Evolutionary conservation across 1,140 invertebrate species (phyloP).

Genomic region (Panulirus ornatus): DNA sequence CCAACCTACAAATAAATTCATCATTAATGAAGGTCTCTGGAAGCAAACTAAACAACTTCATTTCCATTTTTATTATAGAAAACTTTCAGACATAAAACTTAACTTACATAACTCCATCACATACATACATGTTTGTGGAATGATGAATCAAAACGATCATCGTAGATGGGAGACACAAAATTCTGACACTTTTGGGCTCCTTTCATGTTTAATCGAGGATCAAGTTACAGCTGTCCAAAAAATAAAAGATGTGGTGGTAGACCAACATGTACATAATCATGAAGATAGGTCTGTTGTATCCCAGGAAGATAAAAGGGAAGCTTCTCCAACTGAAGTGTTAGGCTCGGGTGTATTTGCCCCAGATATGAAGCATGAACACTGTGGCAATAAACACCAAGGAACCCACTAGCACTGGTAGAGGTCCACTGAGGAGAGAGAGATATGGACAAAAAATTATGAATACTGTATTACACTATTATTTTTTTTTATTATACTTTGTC

Average conservation of each 20-base stretch:
- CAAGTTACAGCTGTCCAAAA: too few relatives aligned
- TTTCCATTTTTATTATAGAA: conserved; percentile 26
- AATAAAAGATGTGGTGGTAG: too few relatives aligned
- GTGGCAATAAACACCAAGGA: conserved; percentile 99
- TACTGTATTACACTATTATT: too few relatives aligned
- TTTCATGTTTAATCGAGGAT: too few relatives aligned
- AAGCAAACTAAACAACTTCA: too few relatives aligned
- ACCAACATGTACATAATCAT: too few relatives aligned
- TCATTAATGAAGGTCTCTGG: too few relatives aligned
- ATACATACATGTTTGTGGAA: not conserved
- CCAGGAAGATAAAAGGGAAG: too few relatives aligned
- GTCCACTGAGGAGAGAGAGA: conserved; percentile 82
- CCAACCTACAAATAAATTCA: too few relatives aligned
- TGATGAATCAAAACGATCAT: not conserved
- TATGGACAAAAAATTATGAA: not conserved
- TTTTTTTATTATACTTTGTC: too few relatives aligned
- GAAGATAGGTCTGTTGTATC: too few relatives aligned
- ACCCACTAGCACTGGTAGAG: conserved; percentile 99
- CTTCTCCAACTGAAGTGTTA: conserved; percentile 83
- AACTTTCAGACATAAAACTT: not conserved
- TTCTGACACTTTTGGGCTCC: too few relatives aligned
- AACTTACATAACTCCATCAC: not conserved
- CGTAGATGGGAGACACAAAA: not conserved
- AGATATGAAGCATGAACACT: conserved; percentile 99
- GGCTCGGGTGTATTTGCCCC: conserved; percentile 99